Conservation (phyloP, 2,797 vertebrate species). For the Meriones psammophilus region DNA sequence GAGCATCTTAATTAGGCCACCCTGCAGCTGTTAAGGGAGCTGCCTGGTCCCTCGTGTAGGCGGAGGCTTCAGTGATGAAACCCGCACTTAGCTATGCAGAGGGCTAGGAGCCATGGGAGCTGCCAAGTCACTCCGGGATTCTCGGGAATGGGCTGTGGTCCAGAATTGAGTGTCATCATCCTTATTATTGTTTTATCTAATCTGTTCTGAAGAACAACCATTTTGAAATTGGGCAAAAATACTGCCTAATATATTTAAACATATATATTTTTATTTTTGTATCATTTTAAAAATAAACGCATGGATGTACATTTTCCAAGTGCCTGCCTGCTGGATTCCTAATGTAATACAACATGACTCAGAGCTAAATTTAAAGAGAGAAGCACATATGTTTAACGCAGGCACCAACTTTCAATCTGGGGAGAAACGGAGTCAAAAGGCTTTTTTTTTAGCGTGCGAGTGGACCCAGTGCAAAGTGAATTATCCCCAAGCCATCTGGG, state of each 20-base stretch:
- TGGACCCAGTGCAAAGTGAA: constrained; percentile 90
- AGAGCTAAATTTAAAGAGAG: constrained; percentile 88
- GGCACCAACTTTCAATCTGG: constrained; percentile 88
- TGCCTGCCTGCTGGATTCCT: constrained; percentile 81
- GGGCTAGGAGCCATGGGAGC: constrained; percentile 27
- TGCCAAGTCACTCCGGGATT: constrained; percentile 64
- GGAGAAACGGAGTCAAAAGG: constrained; percentile 86
- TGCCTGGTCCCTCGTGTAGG: constrained; percentile 41
- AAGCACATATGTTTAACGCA: constrained; percentile 87
- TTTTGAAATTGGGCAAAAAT: constrained; percentile 85
- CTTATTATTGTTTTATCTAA: constrained; percentile 85
- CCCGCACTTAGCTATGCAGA: neutral
- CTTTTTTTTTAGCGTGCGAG: constrained; percentile 87
- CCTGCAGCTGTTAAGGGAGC: constrained; percentile 66
- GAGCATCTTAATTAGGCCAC: constrained; percentile 67
- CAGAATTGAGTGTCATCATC: constrained; percentile 72
- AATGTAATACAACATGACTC: constrained; percentile 87
- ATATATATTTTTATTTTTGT: constrained; percentile 85
- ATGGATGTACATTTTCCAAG: constrained; percentile 86
- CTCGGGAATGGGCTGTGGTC: constrained; percentile 66
- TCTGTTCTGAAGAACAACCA: constrained; percentile 80
- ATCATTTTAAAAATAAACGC: constrained; percentile 84
- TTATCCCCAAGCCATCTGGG: constrained; percentile 90
- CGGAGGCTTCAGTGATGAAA: constrained; percentile 35
- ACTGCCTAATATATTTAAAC: constrained; percentile 84